Conservation (phyloP, 2,888 invertebrate species). For the Eupithecia insigniata region DNA sequence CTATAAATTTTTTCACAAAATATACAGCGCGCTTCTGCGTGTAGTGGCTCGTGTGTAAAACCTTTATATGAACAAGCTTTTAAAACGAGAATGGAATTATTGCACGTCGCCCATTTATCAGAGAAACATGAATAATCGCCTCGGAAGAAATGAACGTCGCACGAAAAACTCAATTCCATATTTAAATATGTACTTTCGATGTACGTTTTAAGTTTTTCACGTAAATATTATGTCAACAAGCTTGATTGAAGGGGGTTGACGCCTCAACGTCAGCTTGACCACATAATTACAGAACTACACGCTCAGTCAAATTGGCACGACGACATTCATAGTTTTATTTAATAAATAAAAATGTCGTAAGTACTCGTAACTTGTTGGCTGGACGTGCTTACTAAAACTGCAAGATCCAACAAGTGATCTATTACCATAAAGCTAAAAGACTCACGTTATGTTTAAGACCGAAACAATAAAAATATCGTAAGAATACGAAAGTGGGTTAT, state of each 20-base stretch:
- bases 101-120: slow-evolving; percentile 79
- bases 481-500: slow-evolving; percentile 45
- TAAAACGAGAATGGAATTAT: slow-evolving; percentile 79
- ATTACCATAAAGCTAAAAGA: slow-evolving; percentile 33
- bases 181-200: slow-evolving; percentile 77
- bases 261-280: slow-evolving; percentile 34
- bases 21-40: slow-evolving; percentile 51
- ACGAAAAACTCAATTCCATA: slow-evolving; percentile 80
- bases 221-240: slow-evolving; percentile 39
- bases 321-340: slow-evolving; percentile 19
- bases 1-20: slow-evolving; percentile 65
- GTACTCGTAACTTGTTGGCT: slow-evolving; percentile 29
- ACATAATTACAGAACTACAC: slow-evolving; percentile 35
- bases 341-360: slow-evolving; percentile 30
- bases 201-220: slow-evolving; percentile 47
- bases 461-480: slow-evolving; percentile 40
- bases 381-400: slow-evolving; percentile 36
- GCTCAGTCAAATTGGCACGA: slow-evolving; percentile 38
- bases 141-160: slow-evolving; percentile 73
- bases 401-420: slow-evolving; percentile 27
- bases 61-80: slow-evolving; percentile 68
- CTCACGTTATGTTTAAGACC: slow-evolving; percentile 37
- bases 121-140: slow-evolving; percentile 75
- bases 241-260: slow-evolving; percentile 39
- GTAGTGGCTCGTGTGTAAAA: slow-evolving; percentile 61